Evolutionary conservation across 2,797 vertebrate genomes (phyloP), one percentile per base, ranked within the genome.

Genomic region (Acrocephalus scirpaceus): DNA sequence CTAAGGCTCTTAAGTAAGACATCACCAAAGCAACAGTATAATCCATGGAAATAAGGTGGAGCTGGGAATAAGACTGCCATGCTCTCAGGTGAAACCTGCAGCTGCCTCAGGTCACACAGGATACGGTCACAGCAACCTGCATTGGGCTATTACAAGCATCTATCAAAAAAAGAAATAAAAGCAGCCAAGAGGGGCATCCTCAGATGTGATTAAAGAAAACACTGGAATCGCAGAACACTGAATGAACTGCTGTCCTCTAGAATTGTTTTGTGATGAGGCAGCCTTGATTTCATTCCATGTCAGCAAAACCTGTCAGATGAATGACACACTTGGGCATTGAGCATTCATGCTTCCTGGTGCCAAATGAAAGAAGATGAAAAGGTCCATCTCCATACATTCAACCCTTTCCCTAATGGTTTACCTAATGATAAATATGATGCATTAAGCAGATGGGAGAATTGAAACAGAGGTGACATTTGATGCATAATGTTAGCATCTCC

Each of bases 281-380:
- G 88, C 51, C 70, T 94, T 67, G 81, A 92, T 86, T 92, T 92
- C 64, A 79, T 73, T 85, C 60, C 61, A 21, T 72, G 86, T 91
- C 88, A 97, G 83, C 83, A 97, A 80, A 90, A 92, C 26, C 40
- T 84, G 86, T 81, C 88, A 95, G 83, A 92, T 81, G 90, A 92
- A 96, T 90, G 86, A 88, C 90, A 95, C 88, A 93, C 92, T 86
- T 75, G 92, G 93, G 90, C 83, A 95, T 86, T 0, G 8, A 93
- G 93, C 86, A 81, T 66, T 93, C 93, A 62, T 29, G 80, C 86
- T 90, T 77, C 85, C 57, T 5, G 3, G 11, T 91, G 95, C 93
- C 80, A 94, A 62, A 88, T 72, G 66, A 95, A 88, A 84, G 62
- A 54, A 48, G 80, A 95, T 80, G 69, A 88, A 95, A 96, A 96